phyloP scores from a whole-genome alignment of 1,140 invertebrate species.

The Macrotrachela quadricornifera region DNA sequence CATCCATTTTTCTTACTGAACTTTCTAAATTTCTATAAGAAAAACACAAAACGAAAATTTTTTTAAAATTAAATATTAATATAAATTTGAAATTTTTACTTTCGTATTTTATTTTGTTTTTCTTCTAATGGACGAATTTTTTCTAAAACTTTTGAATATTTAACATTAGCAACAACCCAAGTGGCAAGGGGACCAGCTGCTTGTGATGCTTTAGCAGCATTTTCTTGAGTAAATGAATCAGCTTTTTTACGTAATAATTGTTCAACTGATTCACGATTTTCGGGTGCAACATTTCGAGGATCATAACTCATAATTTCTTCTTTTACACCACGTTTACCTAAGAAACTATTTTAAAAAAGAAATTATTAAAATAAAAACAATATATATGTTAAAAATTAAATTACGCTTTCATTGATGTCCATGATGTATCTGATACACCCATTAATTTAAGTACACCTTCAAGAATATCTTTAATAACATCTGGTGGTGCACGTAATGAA shows the following conservation, averaged over 20 bases:
- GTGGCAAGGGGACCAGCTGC: conserved; percentile 84
- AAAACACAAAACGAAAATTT: too few species aligned
- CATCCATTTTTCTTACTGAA: conserved; percentile 58
- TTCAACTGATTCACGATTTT: conserved; percentile 62
- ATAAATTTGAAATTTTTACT: too few species aligned
- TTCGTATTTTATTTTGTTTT: conserved; percentile 56
- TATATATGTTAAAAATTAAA: neutral
- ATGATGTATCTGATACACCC: conserved; percentile 91
- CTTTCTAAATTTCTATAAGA: conserved; percentile 35
- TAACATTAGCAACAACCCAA: conserved; percentile 86
- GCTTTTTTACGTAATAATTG: conserved; percentile 50
- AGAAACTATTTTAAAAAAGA: conserved; percentile 38
- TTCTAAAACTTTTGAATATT: conserved; percentile 65
- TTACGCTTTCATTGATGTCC: conserved; percentile 89
- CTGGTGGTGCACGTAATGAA: conserved; percentile 79
- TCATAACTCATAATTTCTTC: conserved; percentile 88
- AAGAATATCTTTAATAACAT: conserved; percentile 80
- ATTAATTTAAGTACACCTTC: conserved; percentile 90
- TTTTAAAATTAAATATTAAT: too few species aligned
- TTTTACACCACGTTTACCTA: conserved; percentile 81
- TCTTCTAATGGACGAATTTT: conserved; percentile 69
- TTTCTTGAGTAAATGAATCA: conserved; percentile 65
- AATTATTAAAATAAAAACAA: neutral
- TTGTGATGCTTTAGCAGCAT: conserved; percentile 71
- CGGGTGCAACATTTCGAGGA: conserved; percentile 57